Evolutionary conservation across 2,888 invertebrate genomes (phyloP).

Genomic region (Ennomos quercinarius): DNA sequence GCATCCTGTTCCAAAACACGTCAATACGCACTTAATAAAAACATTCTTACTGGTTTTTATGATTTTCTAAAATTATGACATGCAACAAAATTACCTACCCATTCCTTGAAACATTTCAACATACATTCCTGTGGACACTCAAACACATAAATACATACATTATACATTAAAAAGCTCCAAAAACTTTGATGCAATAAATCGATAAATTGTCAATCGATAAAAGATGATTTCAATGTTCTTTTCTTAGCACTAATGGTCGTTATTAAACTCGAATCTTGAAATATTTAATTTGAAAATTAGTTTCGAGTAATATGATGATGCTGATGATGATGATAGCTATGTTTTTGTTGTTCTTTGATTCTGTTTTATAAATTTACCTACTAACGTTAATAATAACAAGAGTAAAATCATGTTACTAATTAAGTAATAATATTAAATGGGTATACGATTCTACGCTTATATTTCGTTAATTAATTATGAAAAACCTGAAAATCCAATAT

Average conservation of each 20-base stretch:
- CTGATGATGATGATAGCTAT: too few relatives aligned
- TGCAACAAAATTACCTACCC: constrained; percentile 65
- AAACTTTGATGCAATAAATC: constrained; percentile 50
- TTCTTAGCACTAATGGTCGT: constrained; percentile 11
- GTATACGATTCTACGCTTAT: too few relatives aligned
- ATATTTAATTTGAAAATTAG: too few relatives aligned
- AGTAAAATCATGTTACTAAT: too few relatives aligned
- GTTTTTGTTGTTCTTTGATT: too few relatives aligned
- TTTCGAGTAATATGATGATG: too few relatives aligned
- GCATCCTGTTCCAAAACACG: background rate
- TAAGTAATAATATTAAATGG: too few relatives aligned
- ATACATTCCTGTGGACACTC: constrained; percentile 82
- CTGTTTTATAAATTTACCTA: too few relatives aligned
- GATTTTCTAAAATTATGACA: constrained; percentile 51
- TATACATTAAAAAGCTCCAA: constrained; percentile 49
- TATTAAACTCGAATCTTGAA: background rate
- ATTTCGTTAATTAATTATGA: too few relatives aligned
- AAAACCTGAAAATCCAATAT: too few relatives aligned
- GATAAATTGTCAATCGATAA: constrained; percentile 22
- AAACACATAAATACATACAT: constrained; percentile 68
- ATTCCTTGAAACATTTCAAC: constrained; percentile 76
- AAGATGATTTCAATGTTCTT: constrained; percentile 14
- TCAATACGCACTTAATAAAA: constrained; percentile 7
- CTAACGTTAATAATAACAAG: too few relatives aligned
- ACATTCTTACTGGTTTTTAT: constrained; percentile 16